A percentile compares a stretch with the other conserved stretches of the same genome.
phyloP scores from a whole-genome alignment of 2,113 vertebrate species.

The Labeo rohita region DNA sequence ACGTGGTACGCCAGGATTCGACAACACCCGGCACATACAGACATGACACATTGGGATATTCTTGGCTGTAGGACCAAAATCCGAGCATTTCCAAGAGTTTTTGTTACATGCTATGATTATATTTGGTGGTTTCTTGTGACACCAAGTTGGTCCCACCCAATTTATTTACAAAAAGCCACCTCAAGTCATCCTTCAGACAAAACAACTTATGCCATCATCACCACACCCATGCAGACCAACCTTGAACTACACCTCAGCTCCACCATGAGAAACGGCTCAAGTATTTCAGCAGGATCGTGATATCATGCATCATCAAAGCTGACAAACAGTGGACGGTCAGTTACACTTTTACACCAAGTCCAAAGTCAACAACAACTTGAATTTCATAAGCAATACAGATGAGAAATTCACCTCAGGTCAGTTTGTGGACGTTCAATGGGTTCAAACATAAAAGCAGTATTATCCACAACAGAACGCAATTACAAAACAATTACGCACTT shows the following conservation, averaged over 20 bases:
- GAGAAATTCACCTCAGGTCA: neutral
- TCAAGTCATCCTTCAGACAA: slow-evolving; percentile 3
- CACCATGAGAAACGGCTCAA: slow-evolving; percentile 17
- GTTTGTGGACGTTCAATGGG: neutral
- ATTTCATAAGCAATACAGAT: neutral
- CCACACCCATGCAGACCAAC: slow-evolving; percentile 31
- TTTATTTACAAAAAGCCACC: slow-evolving; percentile 33
- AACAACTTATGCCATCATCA: neutral
- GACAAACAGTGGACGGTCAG: neutral
- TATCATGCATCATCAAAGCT: neutral
- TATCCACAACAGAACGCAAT: neutral
- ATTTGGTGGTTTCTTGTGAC: neutral
- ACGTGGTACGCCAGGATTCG: slow-evolving; percentile 6
- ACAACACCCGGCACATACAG: neutral
- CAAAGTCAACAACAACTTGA: neutral
- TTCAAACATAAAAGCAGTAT: neutral
- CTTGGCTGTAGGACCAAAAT: neutral
- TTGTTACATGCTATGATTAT: neutral
- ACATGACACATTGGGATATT: neutral
- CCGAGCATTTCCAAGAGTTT: neutral
- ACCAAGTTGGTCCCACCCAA: neutral
- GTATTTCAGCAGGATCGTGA: neutral
- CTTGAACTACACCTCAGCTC: slow-evolving; percentile 29
- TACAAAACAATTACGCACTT: neutral
- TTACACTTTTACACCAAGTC: neutral